phyloP scores from a whole-genome alignment of 2,888 invertebrate species.

The Andrena bicolor region DNA sequence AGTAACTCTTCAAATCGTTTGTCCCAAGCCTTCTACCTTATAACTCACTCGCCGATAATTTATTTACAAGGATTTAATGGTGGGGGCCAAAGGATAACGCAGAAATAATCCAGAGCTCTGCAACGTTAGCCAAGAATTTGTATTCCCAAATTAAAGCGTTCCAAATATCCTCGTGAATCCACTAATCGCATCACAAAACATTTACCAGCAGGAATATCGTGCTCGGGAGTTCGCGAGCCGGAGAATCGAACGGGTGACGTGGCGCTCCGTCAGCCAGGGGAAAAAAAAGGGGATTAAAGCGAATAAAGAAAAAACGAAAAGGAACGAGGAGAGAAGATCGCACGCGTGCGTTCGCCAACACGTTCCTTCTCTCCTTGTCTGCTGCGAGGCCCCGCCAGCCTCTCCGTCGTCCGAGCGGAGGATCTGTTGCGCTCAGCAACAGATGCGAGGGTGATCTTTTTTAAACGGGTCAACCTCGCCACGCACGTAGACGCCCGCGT shows the following conservation, averaged over 20 bases:
- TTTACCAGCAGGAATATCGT: not conserved
- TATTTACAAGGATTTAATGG: too few species aligned
- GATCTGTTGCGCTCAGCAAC: conserved; percentile 61
- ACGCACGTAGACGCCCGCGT: conserved; percentile 28
- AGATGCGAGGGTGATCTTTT: conserved; percentile 69
- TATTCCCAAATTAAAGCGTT: not conserved
- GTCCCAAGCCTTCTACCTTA: too few species aligned
- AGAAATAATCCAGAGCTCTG: too few species aligned
- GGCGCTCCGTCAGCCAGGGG: not conserved
- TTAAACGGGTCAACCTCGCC: conserved; percentile 69
- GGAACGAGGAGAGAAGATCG: not conserved
- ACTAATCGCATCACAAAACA: not conserved
- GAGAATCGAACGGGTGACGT: conserved; percentile 23
- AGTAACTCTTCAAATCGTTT: too few species aligned
- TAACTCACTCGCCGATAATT: too few species aligned
- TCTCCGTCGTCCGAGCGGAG: conserved; percentile 16
- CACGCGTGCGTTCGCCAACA: conserved; percentile 30
- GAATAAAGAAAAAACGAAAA: not conserved
- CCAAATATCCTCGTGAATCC: not conserved
- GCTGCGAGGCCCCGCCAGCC: not conserved
- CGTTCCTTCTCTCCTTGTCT: not conserved
- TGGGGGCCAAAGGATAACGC: too few species aligned
- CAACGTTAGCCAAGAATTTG: too few species aligned
- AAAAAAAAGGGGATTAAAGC: conserved; percentile 7
- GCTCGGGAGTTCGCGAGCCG: conserved; percentile 12